Evolutionary conservation across 2,888 invertebrate genomes (phyloP).

Genomic region (Nymphalis polychloros): DNA sequence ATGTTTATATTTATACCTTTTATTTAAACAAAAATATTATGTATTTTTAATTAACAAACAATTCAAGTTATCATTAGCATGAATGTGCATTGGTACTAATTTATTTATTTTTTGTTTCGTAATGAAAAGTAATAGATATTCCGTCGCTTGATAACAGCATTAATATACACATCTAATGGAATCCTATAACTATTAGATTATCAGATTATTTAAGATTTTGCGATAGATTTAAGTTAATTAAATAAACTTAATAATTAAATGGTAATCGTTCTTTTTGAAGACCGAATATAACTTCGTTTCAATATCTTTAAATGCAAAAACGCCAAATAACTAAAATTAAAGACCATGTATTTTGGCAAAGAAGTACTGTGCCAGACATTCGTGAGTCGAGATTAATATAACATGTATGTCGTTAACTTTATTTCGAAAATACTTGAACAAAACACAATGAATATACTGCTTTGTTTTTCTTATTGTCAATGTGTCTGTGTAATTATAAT

Average conservation of each 20-base stretch:
- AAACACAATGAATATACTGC: no score
- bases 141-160: no score
- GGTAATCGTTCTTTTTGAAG: not conserved
- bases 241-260: not conserved
- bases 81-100: not conserved
- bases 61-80: not conserved
- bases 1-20: not conserved
- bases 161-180: not conserved
- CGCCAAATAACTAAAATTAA: not conserved
- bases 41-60: no score
- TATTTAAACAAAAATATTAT: not conserved
- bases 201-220: not conserved
- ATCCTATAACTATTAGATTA: not conserved
- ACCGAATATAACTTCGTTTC: not conserved
- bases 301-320: not conserved
- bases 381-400: not conserved
- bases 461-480: no score
- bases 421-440: no score
- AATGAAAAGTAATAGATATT: no score
- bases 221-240: not conserved
- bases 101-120: no score
- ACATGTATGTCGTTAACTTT: no score
- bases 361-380: not conserved
- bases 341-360: not conserved
- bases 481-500: no score